Percentiles rank a stretch among this genome's conserved stretches.
These are phyloP conservation scores for Eupeodes luniger DNA, from an alignment of 2,888 invertebrate species.

Conservation along the genomic window DNA sequence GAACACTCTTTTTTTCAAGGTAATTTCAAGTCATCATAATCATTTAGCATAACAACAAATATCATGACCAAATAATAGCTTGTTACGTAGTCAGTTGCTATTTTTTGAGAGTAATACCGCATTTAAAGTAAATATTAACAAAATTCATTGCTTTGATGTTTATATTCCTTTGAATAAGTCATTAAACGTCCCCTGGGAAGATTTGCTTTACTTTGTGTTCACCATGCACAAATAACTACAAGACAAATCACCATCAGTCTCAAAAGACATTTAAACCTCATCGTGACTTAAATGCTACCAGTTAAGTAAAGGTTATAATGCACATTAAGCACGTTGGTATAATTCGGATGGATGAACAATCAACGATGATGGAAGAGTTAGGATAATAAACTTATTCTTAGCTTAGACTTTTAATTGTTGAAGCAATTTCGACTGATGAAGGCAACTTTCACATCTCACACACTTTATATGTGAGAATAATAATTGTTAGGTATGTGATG, in stretches of 20 bases:
- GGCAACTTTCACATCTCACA: conserved; percentile 14
- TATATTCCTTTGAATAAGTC: not conserved
- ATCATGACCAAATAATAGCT: too few relatives aligned
- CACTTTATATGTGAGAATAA: too few relatives aligned
- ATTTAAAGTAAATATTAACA: too few relatives aligned
- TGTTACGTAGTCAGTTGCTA: too few relatives aligned
- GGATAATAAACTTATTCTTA: not conserved
- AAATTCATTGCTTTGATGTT: not conserved
- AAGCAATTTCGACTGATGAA: not conserved
- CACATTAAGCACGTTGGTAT: not conserved
- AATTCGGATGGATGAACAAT: conserved; percentile 1
- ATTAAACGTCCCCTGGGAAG: not conserved
- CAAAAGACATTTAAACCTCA: not conserved
- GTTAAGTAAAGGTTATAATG: too few relatives aligned
- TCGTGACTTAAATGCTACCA: not conserved
- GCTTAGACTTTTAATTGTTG: not conserved
- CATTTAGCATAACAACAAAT: too few relatives aligned
- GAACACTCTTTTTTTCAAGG: too few relatives aligned
- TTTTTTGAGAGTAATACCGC: too few relatives aligned
- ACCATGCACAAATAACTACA: not conserved
- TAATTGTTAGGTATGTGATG: too few relatives aligned
- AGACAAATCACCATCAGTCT: not conserved
- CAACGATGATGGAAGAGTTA: not conserved
- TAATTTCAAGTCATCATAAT: too few relatives aligned
- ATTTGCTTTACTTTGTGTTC: not conserved